Conservation (phyloP, 2,888 invertebrate species). For the Drosophila seclusa region DNA sequence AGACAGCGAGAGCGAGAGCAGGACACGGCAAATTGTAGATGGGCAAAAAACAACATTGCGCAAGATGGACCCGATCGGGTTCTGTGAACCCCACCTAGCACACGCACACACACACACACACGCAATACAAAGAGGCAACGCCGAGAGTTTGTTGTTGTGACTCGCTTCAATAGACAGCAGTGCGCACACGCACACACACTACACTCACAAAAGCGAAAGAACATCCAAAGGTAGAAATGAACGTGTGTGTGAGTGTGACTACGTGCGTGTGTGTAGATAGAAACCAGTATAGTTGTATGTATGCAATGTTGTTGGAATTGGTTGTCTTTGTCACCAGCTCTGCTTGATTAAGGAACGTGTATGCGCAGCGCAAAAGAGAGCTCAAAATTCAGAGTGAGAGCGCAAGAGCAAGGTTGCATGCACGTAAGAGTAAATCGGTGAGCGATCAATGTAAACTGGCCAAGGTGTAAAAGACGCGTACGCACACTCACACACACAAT, state of each 20-base stretch:
- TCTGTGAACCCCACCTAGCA: constrained; percentile 67
- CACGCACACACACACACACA: constrained; percentile 18
- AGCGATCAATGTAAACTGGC: constrained; percentile 18
- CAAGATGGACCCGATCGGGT: constrained; percentile 53
- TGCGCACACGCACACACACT: constrained; percentile 20
- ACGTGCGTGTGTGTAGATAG: constrained; percentile 37
- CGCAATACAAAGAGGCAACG: constrained; percentile 21
- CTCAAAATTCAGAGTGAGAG: constrained; percentile 1
- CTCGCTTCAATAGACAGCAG: constrained; percentile 56
- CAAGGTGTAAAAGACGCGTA: constrained; percentile 11
- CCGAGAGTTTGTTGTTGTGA: constrained; percentile 24
- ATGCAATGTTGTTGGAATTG: constrained; percentile 32
- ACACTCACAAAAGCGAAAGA: constrained; percentile 19
- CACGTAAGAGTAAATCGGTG: constrained; percentile 28
- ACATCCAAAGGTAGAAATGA: constrained; percentile 22
- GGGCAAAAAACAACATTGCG: constrained; percentile 51
- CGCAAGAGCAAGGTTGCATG: constrained; percentile 17
- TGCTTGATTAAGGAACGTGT: constrained; percentile 55
- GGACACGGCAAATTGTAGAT: constrained; percentile 46
- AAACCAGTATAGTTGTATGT: constrained; percentile 55
- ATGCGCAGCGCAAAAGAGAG: constrained; percentile 29
- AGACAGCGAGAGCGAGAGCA: constrained; percentile 25
- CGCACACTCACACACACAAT: constrained; percentile 1
- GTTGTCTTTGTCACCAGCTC: constrained; percentile 48
- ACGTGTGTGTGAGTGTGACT: constrained; percentile 4